A percentile compares a stretch with the other conserved stretches of the same genome.
Conservation (phyloP, 2,888 invertebrate genomes). For the Agrotis segetum region DNA sequence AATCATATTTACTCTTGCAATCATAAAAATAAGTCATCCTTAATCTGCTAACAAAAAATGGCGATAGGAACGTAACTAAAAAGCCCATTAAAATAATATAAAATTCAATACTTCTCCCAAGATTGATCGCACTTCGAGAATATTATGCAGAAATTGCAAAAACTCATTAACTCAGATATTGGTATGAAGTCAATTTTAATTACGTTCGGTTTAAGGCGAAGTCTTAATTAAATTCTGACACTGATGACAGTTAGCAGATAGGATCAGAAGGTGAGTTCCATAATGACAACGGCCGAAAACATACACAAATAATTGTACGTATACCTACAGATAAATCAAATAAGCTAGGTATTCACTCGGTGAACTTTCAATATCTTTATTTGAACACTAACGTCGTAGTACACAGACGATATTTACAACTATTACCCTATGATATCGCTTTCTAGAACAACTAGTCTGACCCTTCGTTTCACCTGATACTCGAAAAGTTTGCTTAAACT, state of each 20-base stretch:
- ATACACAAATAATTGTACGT: neutral
- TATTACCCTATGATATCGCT: neutral
- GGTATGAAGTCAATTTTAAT: conserved; percentile 46
- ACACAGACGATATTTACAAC: neutral
- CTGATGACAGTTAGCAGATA: neutral
- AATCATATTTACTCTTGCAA: neutral
- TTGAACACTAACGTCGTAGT: neutral
- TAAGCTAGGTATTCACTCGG: neutral
- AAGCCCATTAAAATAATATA: conserved; percentile 5
- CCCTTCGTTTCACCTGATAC: no score
- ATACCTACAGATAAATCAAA: neutral
- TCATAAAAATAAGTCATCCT: neutral
- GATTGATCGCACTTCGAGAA: conserved; percentile 20
- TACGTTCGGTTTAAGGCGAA: conserved; percentile 39
- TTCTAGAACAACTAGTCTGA: neutral
- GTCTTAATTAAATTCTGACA: conserved; percentile 79
- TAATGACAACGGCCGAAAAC: neutral
- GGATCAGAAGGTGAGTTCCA: neutral
- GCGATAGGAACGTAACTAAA: neutral
- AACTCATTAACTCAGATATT: conserved; percentile 45
- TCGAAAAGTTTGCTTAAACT: no score
- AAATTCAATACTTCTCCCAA: conserved; percentile 18
- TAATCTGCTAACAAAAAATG: neutral
- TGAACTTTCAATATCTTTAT: neutral
- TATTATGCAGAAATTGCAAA: conserved; percentile 54